Conservation (phyloP, 2,888 invertebrate species). For the Nebria salina region DNA sequence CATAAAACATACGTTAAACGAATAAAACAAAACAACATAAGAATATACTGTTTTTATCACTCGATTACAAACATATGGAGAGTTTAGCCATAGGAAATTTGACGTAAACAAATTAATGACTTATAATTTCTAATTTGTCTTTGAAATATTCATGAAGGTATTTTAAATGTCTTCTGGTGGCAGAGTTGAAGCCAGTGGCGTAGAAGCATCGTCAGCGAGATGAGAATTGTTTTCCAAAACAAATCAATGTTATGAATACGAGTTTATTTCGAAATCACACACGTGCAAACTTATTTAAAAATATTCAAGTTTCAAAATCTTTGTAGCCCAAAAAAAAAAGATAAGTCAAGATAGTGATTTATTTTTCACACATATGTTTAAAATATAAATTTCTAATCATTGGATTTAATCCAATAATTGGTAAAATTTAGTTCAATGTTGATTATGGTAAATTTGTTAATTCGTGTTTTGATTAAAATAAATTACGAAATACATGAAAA, state of each 20-base stretch:
- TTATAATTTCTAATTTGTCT: slow-evolving; percentile 23
- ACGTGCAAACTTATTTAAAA: neutral
- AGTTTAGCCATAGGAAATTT: slow-evolving; percentile 25
- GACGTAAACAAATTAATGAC: slow-evolving; percentile 37
- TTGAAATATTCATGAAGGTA: neutral
- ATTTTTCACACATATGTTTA: neutral
- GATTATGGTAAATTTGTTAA: too few species aligned
- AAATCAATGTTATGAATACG: neutral
- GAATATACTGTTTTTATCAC: slow-evolving; percentile 17
- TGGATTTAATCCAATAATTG: too few species aligned
- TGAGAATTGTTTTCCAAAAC: neutral
- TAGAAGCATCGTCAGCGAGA: neutral
- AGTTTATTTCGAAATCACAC: neutral
- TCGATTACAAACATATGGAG: neutral
- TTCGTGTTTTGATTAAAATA: too few species aligned
- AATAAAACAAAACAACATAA: slow-evolving; percentile 24
- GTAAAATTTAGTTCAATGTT: too few species aligned
- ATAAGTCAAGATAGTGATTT: neutral
- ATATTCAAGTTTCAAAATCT: neutral
- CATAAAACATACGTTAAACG: too few species aligned
- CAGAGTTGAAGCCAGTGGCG: neutral
- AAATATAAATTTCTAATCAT: too few species aligned
- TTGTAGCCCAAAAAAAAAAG: neutral
- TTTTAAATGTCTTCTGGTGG: neutral
- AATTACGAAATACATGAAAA: too few species aligned